Base-by-base conservation (phyloP, 2,113 vertebrate genomes). In the Apteryx mantelli region DNA sequence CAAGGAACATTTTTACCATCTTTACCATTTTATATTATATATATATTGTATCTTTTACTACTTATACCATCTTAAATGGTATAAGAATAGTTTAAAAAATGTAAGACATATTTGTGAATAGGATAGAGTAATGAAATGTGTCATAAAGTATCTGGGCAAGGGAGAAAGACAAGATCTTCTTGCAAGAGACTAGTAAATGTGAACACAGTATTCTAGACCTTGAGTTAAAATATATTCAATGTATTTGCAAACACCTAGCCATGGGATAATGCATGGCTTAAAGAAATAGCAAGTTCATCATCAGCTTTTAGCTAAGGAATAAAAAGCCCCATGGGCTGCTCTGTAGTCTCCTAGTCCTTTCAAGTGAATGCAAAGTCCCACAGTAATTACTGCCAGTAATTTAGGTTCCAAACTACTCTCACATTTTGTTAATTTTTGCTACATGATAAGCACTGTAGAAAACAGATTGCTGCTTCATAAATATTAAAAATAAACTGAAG, bases 401-500 rank as follows among this genome's bases (percentile, higher is more conserved):
- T 94, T 92, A 74, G 28, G n/a, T 80, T 82, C 77, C 61, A 89
- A 52, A 70, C 7, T 28, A 58, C 36, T 70, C 42, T 75, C 34
- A 65, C 2, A 42, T 58, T 94, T 90, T 94, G 36, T 55, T 89
- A 95, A 40, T 60, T 85, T 96, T 89, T 91, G 38, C 64, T 87
- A 58, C 58, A 50, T 32, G 76, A 4, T 68, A 75, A 75, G 25
- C 53, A 87, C 5, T 60, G 11, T 38, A 81, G 56, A 30, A 85
- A 82, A 83, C 8, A 79, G 44, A 63, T 26, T 91, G 13, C 32
- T 44, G 56, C 70, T 84, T 87, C 89, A 90, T 86, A 94, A 94
- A 87, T 86, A 90, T 78, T 93, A 82, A 91, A 90, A 96, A 85
- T 70, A 91, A 91, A 82, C 15, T 2, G 20, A 76, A 82, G n/a